phyloP scores from a whole-genome alignment of 2,113 vertebrate species.

The Chamaetylas fuelleborni region DNA sequence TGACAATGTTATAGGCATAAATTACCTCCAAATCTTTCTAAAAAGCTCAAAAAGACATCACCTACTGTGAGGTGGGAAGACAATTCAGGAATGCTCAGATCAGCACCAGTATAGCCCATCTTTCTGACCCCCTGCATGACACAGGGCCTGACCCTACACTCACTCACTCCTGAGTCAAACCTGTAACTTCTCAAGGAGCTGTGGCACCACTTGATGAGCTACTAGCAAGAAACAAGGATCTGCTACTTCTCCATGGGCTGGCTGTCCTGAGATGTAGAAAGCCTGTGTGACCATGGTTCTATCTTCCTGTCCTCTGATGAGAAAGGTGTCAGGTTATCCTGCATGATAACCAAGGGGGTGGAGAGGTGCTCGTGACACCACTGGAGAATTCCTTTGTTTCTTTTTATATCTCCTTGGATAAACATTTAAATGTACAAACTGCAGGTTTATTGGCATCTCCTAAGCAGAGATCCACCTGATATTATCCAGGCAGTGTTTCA shows the following conservation, averaged over 20 bases:
- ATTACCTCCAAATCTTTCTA: background rate
- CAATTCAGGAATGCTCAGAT: background rate
- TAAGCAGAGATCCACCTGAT: background rate
- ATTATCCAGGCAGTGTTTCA: background rate
- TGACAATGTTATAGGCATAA: background rate
- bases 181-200: background rate
- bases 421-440: background rate
- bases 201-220: background rate
- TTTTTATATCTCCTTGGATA: background rate
- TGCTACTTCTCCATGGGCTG: background rate
- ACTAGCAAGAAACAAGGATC: background rate
- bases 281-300: fast-evolving
- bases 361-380: background rate
- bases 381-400: background rate
- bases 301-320: background rate
- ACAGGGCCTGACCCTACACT: background rate
- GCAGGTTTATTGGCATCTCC: background rate
- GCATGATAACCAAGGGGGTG: background rate
- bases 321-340: background rate
- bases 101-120: background rate
- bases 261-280: background rate
- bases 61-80: background rate
- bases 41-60: background rate
- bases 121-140: background rate
- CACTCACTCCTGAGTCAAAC: background rate